Base-by-base conservation (phyloP, 2,113 vertebrate species). In the Alectura lathami region DNA sequence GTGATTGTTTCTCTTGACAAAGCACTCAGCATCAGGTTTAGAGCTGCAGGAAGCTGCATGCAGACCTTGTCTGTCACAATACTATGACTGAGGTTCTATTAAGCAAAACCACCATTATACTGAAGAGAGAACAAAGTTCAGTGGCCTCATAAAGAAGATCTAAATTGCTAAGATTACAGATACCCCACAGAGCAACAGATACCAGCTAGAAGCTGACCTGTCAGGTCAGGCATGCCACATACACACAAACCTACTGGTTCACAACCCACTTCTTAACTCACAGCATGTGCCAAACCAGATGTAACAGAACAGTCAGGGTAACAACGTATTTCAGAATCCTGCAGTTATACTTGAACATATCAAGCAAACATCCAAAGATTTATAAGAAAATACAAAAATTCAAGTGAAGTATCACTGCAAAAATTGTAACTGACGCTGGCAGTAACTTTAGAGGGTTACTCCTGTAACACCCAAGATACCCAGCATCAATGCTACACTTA, bases 351-450 rank as follows among this genome's bases (percentile, higher is more conserved):
- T 36, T 60, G 66, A 78, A 70, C 3, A 5, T 13, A 74, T 66
- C 21, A 85, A 72, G 38, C 26, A 94, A 69, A 75, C 20, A 84
- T 2, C 68, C 64, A 67, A 53, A 69, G 30, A 86, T 0, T 69
- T 45, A 62, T 66, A 69, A n/a, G 77, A 50, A 42, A 76, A 78
- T 20, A n/a, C 12, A 64, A 54, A 60, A 3, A 0, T 23, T 88
- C 30, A 56, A 80, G 40, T 70, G 40, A 94, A 76, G 51, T 38
- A 74, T 32, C 45, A 54, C 26, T 4, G 8, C 27, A 91, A 66
- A 79, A 92, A 29, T 29, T 47, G 0, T 23, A 57, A 57, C 20
- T 62, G 17, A 3, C 3, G 43, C 0, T 1, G 54, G 53, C 40
- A 88, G 63, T 11, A 92, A n/a, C 34, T 92, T 63, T 9, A 40